phyloP scores from a whole-genome alignment of 2,888 invertebrate genomes.

The Aleiodes leptofemur region DNA sequence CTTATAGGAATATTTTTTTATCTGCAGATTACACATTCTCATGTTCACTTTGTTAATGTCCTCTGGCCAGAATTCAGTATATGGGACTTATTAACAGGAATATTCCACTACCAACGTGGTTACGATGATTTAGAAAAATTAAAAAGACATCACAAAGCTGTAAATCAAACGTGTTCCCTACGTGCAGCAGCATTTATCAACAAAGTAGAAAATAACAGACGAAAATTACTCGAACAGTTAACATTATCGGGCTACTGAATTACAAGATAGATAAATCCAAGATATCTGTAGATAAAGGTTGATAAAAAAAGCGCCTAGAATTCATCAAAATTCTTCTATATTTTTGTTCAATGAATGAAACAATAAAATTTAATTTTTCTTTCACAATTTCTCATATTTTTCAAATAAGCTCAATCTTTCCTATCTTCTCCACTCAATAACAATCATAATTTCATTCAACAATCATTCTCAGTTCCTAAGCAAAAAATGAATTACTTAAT shows the following conservation, averaged over 20 bases:
- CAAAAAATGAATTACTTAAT: too few relatives aligned
- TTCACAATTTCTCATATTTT: background rate
- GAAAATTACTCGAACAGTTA: slow-evolving; percentile 36
- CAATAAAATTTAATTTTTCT: slow-evolving; percentile 28
- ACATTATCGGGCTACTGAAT: slow-evolving; percentile 4
- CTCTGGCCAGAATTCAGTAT: slow-evolving; percentile 98
- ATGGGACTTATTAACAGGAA: slow-evolving; percentile 91
- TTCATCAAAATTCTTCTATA: slow-evolving; percentile 5
- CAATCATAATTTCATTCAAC: too few relatives aligned
- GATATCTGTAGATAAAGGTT: background rate
- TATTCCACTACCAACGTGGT: slow-evolving; percentile 90
- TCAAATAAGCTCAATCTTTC: background rate
- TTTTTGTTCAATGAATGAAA: slow-evolving; percentile 19
- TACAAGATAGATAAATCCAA: too few relatives aligned
- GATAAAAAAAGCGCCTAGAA: background rate
- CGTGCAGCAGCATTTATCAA: slow-evolving; percentile 61
- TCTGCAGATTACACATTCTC: slow-evolving; percentile 84
- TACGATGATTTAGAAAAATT: slow-evolving; percentile 62
- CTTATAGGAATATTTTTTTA: slow-evolving; percentile 16
- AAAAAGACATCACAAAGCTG: background rate
- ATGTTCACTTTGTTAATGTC: slow-evolving; percentile 91
- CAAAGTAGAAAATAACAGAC: slow-evolving; percentile 61
- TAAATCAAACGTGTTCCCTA: slow-evolving; percentile 2
- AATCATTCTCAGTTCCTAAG: too few relatives aligned
- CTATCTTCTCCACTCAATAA: too few relatives aligned